A percentile compares a stretch with the other conserved stretches of the same genome.
Conservation (phyloP, 2,797 vertebrate genomes). For the Dipus sagitta region DNA sequence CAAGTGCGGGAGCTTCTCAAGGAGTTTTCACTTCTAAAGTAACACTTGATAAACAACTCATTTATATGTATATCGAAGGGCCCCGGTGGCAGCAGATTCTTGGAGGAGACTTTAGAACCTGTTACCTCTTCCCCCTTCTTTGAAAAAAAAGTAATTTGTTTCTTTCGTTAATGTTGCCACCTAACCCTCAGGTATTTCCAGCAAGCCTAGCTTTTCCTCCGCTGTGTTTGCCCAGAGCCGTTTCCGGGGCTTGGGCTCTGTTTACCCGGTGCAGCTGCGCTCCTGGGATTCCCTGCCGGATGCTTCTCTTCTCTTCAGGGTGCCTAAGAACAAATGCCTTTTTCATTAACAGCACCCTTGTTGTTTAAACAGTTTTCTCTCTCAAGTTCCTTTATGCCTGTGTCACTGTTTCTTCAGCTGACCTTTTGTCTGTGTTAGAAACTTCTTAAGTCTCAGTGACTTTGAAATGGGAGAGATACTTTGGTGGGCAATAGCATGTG, state of each 20-base stretch:
- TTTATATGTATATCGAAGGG: neutral
- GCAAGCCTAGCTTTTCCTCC: constrained; percentile 13
- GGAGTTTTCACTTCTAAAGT: neutral
- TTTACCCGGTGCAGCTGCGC: constrained; percentile 81
- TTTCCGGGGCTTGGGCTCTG: neutral
- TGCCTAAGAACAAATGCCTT: constrained; percentile 80
- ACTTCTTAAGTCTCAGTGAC: constrained; percentile 49
- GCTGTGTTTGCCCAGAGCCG: neutral
- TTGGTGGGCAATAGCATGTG: constrained; percentile 20
- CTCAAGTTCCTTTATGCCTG: constrained; percentile 71
- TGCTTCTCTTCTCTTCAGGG: constrained; percentile 71
- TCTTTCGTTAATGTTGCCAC: constrained; percentile 13
- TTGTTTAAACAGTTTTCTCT: constrained; percentile 74
- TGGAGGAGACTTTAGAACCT: neutral
- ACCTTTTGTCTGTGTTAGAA: constrained; percentile 53
- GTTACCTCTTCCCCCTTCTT: neutral
- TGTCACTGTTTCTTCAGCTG: constrained; percentile 67
- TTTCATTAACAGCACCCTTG: constrained; percentile 65
- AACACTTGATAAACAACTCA: neutral
- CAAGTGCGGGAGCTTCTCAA: neutral
- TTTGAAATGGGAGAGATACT: constrained; percentile 37
- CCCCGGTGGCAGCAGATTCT: neutral
- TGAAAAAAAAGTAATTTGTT: neutral
- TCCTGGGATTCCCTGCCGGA: constrained; percentile 64
- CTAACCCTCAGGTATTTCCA: constrained; percentile 58